These are phyloP conservation scores for Hippocampus comes DNA, from an alignment of 2,113 vertebrate genomes.

Conservation along the genomic window DNA sequence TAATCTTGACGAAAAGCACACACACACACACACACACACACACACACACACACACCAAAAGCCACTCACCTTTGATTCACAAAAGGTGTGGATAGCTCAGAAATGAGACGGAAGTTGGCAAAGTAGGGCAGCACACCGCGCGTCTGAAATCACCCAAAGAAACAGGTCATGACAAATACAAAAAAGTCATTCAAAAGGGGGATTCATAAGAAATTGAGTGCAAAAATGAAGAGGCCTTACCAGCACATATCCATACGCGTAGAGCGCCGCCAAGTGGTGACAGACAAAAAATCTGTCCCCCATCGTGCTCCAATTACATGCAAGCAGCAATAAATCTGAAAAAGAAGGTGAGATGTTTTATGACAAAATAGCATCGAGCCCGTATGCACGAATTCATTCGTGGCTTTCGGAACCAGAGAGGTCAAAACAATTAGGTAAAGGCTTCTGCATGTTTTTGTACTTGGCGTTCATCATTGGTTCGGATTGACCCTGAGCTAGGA, in stretches of 20 bases:
- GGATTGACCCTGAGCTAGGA: not conserved
- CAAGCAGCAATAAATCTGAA: constrained; percentile 75
- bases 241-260: constrained; percentile 80
- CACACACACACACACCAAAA: not conserved
- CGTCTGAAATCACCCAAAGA: constrained; percentile 53
- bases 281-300: constrained; percentile 78
- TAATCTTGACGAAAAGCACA: not conserved
- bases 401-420: not conserved
- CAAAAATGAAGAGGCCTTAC: constrained; percentile 53
- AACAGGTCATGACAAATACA: not conserved
- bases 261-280: constrained; percentile 81
- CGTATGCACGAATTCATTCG: not conserved
- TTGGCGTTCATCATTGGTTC: not conserved
- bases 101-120: constrained; percentile 79
- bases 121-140: constrained; percentile 76
- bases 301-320: constrained; percentile 78
- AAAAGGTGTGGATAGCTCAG: constrained; percentile 79
- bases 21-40: too few relatives aligned
- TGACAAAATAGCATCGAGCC: not conserved
- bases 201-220: not conserved
- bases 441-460: not conserved
- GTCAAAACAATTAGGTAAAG: not conserved
- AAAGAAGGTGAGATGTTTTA: not conserved
- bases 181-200: not conserved
- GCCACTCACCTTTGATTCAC: constrained; percentile 76